Percentiles rank a stretch among this genome's conserved stretches.
Evolutionary conservation across 2,888 invertebrate species (phyloP).

Genomic region (Diarsia brunnea): DNA sequence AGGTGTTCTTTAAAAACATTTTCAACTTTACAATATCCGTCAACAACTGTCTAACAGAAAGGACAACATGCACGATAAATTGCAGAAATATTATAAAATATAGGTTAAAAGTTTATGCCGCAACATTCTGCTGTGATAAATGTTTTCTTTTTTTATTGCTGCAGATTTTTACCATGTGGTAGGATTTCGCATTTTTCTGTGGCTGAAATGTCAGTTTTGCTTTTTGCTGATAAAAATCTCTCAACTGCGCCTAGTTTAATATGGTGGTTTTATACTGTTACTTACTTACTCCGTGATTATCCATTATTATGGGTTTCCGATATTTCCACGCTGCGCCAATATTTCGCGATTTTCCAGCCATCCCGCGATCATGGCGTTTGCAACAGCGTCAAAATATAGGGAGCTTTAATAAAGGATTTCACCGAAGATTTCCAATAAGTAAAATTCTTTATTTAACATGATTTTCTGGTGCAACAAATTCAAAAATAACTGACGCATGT

Average conservation of each 20-base stretch:
- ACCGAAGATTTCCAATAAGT: too few species aligned
- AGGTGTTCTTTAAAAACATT: not conserved
- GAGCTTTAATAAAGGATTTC: too few species aligned
- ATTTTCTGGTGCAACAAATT: not conserved
- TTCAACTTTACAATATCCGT: not conserved
- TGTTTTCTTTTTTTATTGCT: slow-evolving; percentile 14
- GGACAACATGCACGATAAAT: not conserved
- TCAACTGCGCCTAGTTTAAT: not conserved
- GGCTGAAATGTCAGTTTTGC: slow-evolving; percentile 18
- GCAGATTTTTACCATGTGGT: slow-evolving; percentile 10
- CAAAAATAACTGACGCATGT: not conserved
- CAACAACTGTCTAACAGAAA: not conserved
- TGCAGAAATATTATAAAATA: slow-evolving; percentile 8
- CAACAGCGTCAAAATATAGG: too few species aligned
- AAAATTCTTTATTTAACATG: not conserved
- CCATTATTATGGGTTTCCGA: too few species aligned
- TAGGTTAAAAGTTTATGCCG: slow-evolving; percentile 9
- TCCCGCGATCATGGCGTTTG: too few species aligned
- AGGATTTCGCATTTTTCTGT: slow-evolving; percentile 10
- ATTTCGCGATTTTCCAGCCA: too few species aligned
- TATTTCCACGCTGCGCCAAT: too few species aligned
- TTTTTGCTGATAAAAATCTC: not conserved
- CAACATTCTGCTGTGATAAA: slow-evolving; percentile 13
- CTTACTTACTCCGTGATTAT: too few species aligned
- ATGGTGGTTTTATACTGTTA: too few species aligned